These are phyloP conservation scores for Phoenoteleia sp. DNA, from an alignment of 2,888 invertebrate species.

Conservation along the genomic window DNA sequence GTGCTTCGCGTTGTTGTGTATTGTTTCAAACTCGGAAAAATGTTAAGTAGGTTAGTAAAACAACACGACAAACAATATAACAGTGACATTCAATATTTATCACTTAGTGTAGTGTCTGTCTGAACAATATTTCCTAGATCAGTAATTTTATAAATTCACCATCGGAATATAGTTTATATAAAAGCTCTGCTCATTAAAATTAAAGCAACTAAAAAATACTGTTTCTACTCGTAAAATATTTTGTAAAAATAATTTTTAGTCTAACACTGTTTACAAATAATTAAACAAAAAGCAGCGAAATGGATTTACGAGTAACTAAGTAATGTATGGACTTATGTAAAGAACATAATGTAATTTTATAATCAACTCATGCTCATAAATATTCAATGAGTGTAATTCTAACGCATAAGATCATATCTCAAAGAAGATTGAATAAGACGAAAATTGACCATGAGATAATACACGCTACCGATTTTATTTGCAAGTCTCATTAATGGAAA, in stretches of 20 bases:
- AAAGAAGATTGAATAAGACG: background rate
- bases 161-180: too few relatives aligned
- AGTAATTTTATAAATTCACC: too few relatives aligned
- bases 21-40: slow-evolving; percentile 25
- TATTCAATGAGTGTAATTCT: background rate
- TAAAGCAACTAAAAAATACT: too few relatives aligned
- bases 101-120: background rate
- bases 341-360: background rate
- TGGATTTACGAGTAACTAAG: background rate
- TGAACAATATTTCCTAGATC: background rate
- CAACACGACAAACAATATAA: background rate
- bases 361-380: background rate
- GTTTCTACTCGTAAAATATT: too few relatives aligned
- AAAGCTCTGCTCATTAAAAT: too few relatives aligned
- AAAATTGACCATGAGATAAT: background rate
- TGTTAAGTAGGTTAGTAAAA: slow-evolving; percentile 39
- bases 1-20: slow-evolving; percentile 39
- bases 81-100: background rate
- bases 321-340: background rate
- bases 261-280: background rate
- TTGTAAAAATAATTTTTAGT: too few relatives aligned
- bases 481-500: too few relatives aligned
- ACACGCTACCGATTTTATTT: too few relatives aligned
- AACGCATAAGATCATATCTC: background rate
- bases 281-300: background rate